Base-by-base conservation (phyloP, 2,113 vertebrate genomes). In the Probosciger aterrimus region DNA sequence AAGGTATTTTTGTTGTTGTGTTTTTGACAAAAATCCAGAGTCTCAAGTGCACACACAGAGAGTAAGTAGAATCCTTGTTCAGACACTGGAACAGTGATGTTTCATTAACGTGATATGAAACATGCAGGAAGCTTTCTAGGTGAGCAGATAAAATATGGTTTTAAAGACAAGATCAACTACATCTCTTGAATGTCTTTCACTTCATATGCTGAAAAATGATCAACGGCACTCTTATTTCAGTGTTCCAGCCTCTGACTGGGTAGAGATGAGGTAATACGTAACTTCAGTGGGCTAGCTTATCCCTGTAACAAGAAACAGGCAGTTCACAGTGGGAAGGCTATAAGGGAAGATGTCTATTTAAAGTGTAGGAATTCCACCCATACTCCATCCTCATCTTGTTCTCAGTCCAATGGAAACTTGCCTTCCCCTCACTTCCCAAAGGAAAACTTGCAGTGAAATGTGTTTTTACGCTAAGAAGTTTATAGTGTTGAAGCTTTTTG, bases 31-130 rank as follows among this genome's bases (percentile, higher is more conserved):
- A 44, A 41, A 24, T 6, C 18, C 35, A 20, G 28, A 44, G 22
- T 23, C 41, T 39, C 11, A 4, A 6, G 0, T 2, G 2, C 1
- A 2, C n/a, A 4, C 13, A 46, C 13, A 9, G 3, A 57, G 24
- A 88, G 37, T 53, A 52, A 62, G 17, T 31, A 64, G 67, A 85
- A 44, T 43, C 57, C 43, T 68, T 49, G 27, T 63, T 76, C 39
- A 37, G 33, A 30, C 0, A 1, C 47, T 35, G 50, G 49, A 73
- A 55, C 4, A 3, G 52, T 33, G 52, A 28, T 33, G 13, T 2
- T 79, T 73, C 12, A 18, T 71, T 68, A 73, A 39, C 27, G 6
- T 18, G 17, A 7, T 28, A 24, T 1, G 69, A 52, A 77, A 47
- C 27, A 9, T 4, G 4, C 10, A 18, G 50, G 31, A 55, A 46